Conservation (phyloP, 1,140 invertebrate genomes). For the Meloidogyne hapla region DNA sequence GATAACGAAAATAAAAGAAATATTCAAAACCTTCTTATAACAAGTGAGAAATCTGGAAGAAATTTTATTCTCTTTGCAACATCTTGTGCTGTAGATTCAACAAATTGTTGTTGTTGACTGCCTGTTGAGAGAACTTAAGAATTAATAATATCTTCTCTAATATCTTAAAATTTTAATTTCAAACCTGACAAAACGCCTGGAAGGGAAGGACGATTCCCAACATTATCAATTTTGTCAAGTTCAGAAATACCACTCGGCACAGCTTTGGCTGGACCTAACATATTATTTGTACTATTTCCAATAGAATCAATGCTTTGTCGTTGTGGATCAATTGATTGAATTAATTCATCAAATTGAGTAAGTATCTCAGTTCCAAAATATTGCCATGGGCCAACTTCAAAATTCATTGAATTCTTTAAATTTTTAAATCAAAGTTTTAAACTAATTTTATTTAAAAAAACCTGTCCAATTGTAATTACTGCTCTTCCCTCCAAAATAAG, state of each 20-base stretch:
- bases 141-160: neutral
- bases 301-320: neutral
- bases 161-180: neutral
- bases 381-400: slow-evolving; percentile 63
- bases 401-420: slow-evolving; percentile 55
- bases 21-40: slow-evolving; percentile 49
- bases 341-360: slow-evolving; percentile 42
- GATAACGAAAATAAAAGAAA: neutral
- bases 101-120: slow-evolving; percentile 7
- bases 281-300: slow-evolving; percentile 14
- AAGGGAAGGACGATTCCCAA: neutral
- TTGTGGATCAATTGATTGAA: slow-evolving; percentile 4
- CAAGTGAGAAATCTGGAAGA: slow-evolving; percentile 53
- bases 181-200: neutral
- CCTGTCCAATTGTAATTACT: slow-evolving; percentile 60
- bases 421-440: slow-evolving; percentile 7
- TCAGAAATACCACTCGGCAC: slow-evolving; percentile 7
- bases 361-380: slow-evolving; percentile 59
- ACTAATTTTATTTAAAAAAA: slow-evolving; percentile 17
- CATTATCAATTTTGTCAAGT: neutral
- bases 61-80: slow-evolving; percentile 50
- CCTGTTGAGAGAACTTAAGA: slow-evolving; percentile 8
- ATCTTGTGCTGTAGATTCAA: slow-evolving; percentile 11
- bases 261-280: slow-evolving; percentile 17
- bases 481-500: slow-evolving; percentile 61